phyloP scores from a whole-genome alignment of 37 sponge, comb jelly and placozoan species.

The Geodia barretti region DNA sequence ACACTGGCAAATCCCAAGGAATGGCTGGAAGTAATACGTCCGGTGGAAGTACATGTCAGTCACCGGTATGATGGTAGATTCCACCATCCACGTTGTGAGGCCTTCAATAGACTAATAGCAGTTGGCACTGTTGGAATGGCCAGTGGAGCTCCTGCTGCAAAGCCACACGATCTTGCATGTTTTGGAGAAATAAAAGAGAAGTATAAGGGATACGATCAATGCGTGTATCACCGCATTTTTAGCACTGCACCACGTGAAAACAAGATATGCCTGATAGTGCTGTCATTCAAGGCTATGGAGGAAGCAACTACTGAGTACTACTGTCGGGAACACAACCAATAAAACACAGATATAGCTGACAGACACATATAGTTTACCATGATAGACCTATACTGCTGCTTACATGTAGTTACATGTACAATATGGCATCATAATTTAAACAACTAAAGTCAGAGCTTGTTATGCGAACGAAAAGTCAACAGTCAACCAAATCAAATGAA shows the following conservation, averaged over 20 bases:
- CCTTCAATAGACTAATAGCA: not conserved
- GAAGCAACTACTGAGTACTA: not conserved
- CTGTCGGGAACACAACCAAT: not conserved
- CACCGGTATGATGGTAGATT: not conserved
- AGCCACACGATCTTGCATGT: not conserved
- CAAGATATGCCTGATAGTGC: not conserved
- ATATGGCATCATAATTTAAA: no score
- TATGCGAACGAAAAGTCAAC: no score
- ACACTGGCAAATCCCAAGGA: not conserved
- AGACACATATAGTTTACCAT: not conserved
- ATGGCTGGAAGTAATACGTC: slow-evolving; percentile 4
- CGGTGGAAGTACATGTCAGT: slow-evolving; percentile 8
- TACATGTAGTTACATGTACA: not conserved
- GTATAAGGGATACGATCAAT: not conserved
- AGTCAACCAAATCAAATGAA: not conserved
- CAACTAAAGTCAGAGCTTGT: no score
- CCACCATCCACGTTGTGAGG: slow-evolving; percentile 17
- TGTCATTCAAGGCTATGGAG: no score
- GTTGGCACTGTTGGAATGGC: not conserved
- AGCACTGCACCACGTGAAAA: not conserved
- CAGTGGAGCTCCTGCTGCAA: not conserved
- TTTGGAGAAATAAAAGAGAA: not conserved
- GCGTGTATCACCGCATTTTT: not conserved
- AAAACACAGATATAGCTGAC: not conserved
- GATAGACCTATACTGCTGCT: no score